phyloP scores from a whole-genome alignment of 2,888 invertebrate genomes.

The Lathronympha strigana region DNA sequence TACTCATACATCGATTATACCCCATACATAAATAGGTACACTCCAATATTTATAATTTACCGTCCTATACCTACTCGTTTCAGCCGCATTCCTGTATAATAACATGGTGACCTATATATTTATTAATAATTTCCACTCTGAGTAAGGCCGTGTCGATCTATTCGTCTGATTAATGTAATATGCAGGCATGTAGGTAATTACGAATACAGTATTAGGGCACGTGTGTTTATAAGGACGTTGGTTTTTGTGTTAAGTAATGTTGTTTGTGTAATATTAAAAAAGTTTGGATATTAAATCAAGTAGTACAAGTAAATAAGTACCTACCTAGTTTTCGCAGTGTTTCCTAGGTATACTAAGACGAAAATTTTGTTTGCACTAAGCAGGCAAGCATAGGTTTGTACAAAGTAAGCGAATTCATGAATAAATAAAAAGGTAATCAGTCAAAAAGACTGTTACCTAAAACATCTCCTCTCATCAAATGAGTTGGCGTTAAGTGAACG shows the following conservation, averaged over 20 bases:
- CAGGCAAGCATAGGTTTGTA: no score
- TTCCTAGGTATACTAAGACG: no score
- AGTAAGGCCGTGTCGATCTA: neutral
- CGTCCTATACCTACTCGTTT: neutral
- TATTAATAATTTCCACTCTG: neutral
- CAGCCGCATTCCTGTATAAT: neutral
- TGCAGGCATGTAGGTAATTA: neutral
- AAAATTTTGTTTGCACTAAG: neutral
- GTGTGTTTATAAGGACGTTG: neutral
- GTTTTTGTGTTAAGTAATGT: neutral
- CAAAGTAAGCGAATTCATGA: neutral
- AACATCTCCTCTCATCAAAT: conserved; percentile 4
- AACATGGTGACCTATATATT: neutral
- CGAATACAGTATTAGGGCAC: conserved; percentile 2
- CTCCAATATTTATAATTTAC: conserved; percentile 3
- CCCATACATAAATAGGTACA: no score
- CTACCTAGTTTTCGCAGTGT: no score
- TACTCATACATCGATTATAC: no score
- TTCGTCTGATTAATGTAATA: conserved; percentile 9
- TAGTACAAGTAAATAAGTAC: neutral
- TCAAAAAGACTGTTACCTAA: neutral
- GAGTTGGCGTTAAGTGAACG: neutral
- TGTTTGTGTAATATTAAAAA: neutral
- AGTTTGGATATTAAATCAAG: neutral
- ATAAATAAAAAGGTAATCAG: neutral